phyloP scores from a whole-genome alignment of 2,113 vertebrate genomes.

The Rhadina sibilatrix region DNA sequence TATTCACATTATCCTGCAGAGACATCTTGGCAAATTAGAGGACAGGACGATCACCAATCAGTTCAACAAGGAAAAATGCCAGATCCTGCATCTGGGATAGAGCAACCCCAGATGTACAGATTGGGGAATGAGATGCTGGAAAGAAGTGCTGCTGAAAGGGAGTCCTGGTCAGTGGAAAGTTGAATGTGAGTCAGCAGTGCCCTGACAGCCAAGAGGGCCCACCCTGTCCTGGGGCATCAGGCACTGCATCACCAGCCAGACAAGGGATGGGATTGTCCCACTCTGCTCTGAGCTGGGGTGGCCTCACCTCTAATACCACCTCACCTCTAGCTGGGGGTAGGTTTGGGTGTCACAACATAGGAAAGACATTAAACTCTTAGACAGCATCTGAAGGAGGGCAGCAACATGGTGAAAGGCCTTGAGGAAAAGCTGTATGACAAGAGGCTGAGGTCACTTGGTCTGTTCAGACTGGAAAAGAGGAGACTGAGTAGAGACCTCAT shows the following conservation, averaged over 20 bases:
- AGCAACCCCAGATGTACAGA: background rate
- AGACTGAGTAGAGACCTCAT: background rate
- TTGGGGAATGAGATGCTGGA: background rate
- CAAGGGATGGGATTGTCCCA: background rate
- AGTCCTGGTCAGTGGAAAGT: background rate
- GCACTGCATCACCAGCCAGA: accelerated
- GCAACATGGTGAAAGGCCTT: background rate
- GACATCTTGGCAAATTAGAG: background rate
- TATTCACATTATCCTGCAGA: background rate
- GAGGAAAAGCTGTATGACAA: background rate
- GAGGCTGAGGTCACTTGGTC: background rate
- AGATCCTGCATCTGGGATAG: background rate
- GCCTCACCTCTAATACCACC: accelerated
- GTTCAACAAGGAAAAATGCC: background rate
- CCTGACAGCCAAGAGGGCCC: background rate
- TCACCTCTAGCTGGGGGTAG: accelerated
- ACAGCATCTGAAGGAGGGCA: background rate
- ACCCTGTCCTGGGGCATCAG: accelerated
- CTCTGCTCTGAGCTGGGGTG: accelerated
- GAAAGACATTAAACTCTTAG: background rate
- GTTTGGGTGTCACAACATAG: background rate
- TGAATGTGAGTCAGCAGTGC: background rate
- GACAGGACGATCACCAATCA: background rate
- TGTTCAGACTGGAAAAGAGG: background rate
- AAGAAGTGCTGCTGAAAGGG: background rate